Evolutionary conservation across 1,140 invertebrate species (phyloP), one percentile per base, ranked within the genome.

Genomic region (Calycopis cecrops): DNA sequence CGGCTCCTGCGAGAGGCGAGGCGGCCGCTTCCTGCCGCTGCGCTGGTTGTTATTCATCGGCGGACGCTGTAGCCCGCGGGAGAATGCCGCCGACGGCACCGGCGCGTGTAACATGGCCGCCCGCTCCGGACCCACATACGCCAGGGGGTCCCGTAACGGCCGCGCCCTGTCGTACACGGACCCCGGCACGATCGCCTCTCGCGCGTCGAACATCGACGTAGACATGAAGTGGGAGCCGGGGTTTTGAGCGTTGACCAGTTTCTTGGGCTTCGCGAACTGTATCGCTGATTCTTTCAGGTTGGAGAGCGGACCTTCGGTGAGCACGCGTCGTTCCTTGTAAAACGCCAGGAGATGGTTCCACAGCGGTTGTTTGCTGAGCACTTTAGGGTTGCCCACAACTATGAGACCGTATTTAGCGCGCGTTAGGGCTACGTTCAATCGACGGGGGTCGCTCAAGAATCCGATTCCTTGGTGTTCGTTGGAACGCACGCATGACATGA

Each of bases 261-360:
- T 97, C 79, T 98, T 97, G 7, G 98, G 98, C 85, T 99, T 99
- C 8, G 97, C 95, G 78, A 99, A 98, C 76, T 98, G 97, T 47
- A 99, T 98, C 74, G 97, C 92, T 0, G 96, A 98, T 77, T 99
- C 97, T 79, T 99, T 99, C 1, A 99, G 88, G 86, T 99, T 99
- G 58, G 97, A 99, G 9, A 99, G 86, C 0, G 98, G 98, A 0
- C 99, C 99, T 89, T 99, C 99, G 0, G 99, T 98, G 3, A 99
- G 88, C 33, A 99, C 97, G 75, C 97, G 96, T 63, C 98, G 96
- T 75, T 99, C 98, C 76, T 99, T 99, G 88, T 98, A 99, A 74
- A 98, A 99, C 35, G 95, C 97, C 16, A 99, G 88, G 57, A 99
- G 87, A 77, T 99, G 97, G 83, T 99, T 99, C 98, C 99, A 99